phyloP scores from a whole-genome alignment of 2,888 invertebrate species.

The Drosophila peninsularis region DNA sequence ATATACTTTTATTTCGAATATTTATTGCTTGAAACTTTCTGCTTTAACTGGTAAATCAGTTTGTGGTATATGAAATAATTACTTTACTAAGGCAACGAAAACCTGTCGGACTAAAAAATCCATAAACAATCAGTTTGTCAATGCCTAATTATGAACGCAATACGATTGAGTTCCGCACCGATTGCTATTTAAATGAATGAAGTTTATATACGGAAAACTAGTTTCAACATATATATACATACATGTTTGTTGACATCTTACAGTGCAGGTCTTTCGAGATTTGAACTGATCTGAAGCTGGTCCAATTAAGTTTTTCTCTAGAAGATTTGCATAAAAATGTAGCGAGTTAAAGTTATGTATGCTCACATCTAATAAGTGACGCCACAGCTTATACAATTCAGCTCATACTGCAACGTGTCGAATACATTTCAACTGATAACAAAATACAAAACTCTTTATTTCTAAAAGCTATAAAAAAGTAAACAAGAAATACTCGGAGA shows the following conservation, averaged over 20 bases:
- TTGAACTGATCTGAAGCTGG: constrained; percentile 24
- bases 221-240: constrained; percentile 33
- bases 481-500: neutral
- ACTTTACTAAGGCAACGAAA: constrained; percentile 18
- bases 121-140: constrained; percentile 36
- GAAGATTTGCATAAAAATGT: constrained; percentile 51
- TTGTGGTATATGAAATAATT: constrained; percentile 2
- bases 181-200: constrained; percentile 60
- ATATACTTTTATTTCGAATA: constrained; percentile 2
- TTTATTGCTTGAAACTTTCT: constrained; percentile 2
- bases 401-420: constrained; percentile 15
- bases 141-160: constrained; percentile 55
- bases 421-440: neutral
- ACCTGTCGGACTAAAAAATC: constrained; percentile 35
- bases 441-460: constrained; percentile 6
- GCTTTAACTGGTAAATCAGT: neutral
- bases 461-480: neutral
- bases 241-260: constrained; percentile 51
- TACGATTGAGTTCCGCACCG: constrained; percentile 67
- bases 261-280: constrained; percentile 67
- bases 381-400: neutral
- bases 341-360: constrained; percentile 8
- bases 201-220: constrained; percentile 62
- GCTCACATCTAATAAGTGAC: constrained; percentile 1
- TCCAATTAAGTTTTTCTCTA: constrained; percentile 46